Evolutionary conservation across 2,797 vertebrate species (phyloP), one percentile per base, ranked within the genome.

Genomic region (Acipenser ruthenus): DNA sequence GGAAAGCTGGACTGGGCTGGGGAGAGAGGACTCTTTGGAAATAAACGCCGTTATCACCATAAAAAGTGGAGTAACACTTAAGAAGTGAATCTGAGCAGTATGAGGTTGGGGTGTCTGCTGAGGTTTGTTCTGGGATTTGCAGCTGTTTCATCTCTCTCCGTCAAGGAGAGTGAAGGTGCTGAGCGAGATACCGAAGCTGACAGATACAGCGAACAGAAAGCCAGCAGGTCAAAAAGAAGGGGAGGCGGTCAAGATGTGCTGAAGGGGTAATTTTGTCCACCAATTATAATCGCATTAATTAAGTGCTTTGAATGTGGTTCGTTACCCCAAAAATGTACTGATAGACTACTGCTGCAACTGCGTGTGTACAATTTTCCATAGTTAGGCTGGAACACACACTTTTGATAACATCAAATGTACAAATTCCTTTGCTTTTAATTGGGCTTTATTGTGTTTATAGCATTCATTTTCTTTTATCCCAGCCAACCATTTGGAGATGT

Each of bases 221-320:
- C 89, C 79, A 94, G 80, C 86, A 87, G 96, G 80, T 87, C 94
- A 73, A 97, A 96, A 86, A 88, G 95, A 82, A 86, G 93, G 78
- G 94, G 91, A 68, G 82, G 86, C 65, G 93, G 90, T 18, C 90
- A 94, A 71, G 94, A 97, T 71, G 91, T 91, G 51, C 93, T 98
- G 53, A 94, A 95, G 85, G 95, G 96, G 96, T 98, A 93, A 89
- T 65, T 67, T 69, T 56, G 62, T 67, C 51, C 67, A 61, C 50
- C 60, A 64, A 51, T 62, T 67, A 13, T 49, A 8, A 18, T 50
- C 11, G 60, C 65, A 64, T 67, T 64, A 59, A 62, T 56, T 8
- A 59, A 64, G 47, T 23, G 49, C 18, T 60, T 37, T 10, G 15
- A 6, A 4, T 53, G 37, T 53, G 8, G 23, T 23, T 56, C 23